Evolutionary conservation across 2,797 vertebrate genomes (phyloP).

Genomic region (Dermochelys coriacea): DNA sequence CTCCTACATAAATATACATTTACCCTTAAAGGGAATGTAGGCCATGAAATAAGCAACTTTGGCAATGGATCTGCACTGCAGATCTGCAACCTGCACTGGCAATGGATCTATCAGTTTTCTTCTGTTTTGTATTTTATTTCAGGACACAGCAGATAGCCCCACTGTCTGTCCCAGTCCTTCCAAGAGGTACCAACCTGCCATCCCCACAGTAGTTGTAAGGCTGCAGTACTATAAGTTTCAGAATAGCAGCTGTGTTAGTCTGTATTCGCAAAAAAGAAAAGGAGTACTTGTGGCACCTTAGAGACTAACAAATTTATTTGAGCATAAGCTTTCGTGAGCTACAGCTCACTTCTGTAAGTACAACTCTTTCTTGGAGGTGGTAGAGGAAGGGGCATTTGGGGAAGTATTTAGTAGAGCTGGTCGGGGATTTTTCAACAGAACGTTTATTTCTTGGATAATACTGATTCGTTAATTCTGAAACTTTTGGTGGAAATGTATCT

Average conservation of each 20-base stretch:
- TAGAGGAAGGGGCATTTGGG: neutral
- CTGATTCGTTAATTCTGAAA: neutral
- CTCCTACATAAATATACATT: neutral
- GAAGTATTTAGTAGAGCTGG: neutral
- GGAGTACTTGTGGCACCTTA: too few species aligned
- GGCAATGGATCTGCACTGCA: neutral
- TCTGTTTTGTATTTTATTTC: neutral
- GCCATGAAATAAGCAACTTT: neutral
- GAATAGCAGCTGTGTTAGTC: too few species aligned
- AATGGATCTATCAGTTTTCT: neutral
- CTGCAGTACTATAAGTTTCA: neutral
- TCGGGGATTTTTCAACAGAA: neutral
- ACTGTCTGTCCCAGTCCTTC: neutral
- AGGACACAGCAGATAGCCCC: neutral
- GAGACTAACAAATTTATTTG: too few species aligned
- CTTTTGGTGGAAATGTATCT: neutral
- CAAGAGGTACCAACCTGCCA: too few species aligned
- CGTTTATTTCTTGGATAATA: neutral
- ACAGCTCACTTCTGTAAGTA: too few species aligned
- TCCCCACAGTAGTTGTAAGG: neutral
- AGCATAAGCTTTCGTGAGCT: too few species aligned
- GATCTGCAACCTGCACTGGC: neutral
- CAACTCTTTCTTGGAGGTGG: rapidly evolving
- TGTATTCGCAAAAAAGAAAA: too few species aligned
- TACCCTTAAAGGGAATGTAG: neutral